Base-by-base conservation (phyloP, 2,888 invertebrate species). In the Neoitamus cyanurus region DNA sequence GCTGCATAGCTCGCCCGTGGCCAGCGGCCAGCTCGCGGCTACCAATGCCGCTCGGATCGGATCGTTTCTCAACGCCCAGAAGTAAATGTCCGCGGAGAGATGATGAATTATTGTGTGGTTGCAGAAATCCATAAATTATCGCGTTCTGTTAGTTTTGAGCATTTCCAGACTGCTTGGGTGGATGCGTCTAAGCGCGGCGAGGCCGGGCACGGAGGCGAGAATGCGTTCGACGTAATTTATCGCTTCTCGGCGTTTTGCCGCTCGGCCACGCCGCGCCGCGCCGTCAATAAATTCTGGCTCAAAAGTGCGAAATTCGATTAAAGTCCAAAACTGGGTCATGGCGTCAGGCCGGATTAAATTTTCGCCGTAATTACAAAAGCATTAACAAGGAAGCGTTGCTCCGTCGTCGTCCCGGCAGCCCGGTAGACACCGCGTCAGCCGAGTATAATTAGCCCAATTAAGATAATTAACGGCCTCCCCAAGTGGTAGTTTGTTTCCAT, bases 401-500 rank as follows among this genome's bases (percentile, higher is more conserved):
- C 58, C 31, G 46, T 73, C 58, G 58, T 58, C 58, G 58, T 25
- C 58, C 46, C 78, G 34, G 34, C 70, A 25, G 20, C 58, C 58
- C 48, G 46, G 78, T 48, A 48, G 78, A 42, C 48, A 78, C 78
- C 48, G 20, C 36, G 82, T 82, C 82, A 88, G 88, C 87, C 88
- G 87, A 90, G 89, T 89, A 89, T 90, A 90, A 90, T 90, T 90
- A 90, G 89, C 88, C 89, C 90, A 90, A 90, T 90, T 90, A 90
- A 89, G 89, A 90, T 90, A 89, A 90, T 90, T 90, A 90, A 90
- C 90, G 88, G 90, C 88, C 87, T 86, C 87, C 86, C 85, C 83
- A 78, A 48, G 58, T 72, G 73, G 58, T 83, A 83, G 30, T 83
- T 58, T 75, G 73, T 82, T 82, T 69, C 82, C 82, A 82, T 82